These are phyloP conservation scores for Engraulis encrasicolus DNA, from an alignment of 2,113 vertebrate species.

Conservation along the genomic window DNA sequence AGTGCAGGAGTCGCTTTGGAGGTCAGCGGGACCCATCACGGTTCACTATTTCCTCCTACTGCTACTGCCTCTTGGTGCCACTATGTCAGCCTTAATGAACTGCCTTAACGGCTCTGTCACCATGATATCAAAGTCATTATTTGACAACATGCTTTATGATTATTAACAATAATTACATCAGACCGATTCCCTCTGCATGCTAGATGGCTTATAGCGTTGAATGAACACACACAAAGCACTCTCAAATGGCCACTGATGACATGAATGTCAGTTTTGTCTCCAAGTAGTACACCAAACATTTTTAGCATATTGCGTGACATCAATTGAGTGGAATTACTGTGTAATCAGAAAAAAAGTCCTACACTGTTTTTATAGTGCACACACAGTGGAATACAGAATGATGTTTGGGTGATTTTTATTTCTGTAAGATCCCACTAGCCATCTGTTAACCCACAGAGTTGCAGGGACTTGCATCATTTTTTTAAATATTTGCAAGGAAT, in stretches of 20 bases:
- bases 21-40: slow-evolving; percentile 53
- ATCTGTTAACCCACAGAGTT: slow-evolving; percentile 67
- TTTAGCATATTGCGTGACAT: slow-evolving; percentile 55
- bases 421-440: slow-evolving; percentile 63
- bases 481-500: slow-evolving; percentile 64
- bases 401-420: slow-evolving; percentile 71
- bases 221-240: neutral
- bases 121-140: neutral
- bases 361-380: slow-evolving; percentile 50
- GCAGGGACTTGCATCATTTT: slow-evolving; percentile 74
- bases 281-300: slow-evolving; percentile 37
- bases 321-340: slow-evolving; percentile 63
- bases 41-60: slow-evolving; percentile 44
- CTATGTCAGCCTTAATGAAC: slow-evolving; percentile 39
- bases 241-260: slow-evolving; percentile 58
- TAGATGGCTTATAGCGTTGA: no score
- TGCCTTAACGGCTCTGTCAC: slow-evolving; percentile 11
- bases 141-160: slow-evolving; percentile 2
- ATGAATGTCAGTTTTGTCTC: slow-evolving; percentile 38
- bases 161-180: no score
- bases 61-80: neutral
- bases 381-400: slow-evolving; percentile 53
- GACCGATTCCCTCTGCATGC: no score
- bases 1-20: slow-evolving; percentile 57
- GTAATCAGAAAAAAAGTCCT: slow-evolving; percentile 64